Evolutionary conservation across 2,113 vertebrate genomes (phyloP).

Genomic region (Syrrhaptes paradoxus): DNA sequence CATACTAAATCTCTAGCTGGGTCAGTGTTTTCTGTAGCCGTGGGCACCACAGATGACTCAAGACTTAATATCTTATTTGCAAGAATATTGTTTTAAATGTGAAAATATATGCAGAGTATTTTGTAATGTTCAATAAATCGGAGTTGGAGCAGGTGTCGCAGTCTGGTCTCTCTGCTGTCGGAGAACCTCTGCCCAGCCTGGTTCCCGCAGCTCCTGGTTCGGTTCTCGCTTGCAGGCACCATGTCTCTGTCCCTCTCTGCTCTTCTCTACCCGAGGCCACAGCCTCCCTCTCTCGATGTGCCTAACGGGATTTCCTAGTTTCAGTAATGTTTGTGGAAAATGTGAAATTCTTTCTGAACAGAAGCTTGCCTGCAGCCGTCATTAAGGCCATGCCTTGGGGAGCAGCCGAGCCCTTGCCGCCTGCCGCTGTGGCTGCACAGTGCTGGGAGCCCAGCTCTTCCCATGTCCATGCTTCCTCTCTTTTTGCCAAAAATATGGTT

Average conservation of each 20-base stretch:
- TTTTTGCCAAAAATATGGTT: not conserved
- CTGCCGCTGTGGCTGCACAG: rapidly evolving
- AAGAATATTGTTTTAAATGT: conserved; percentile 62
- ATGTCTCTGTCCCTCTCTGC: not conserved
- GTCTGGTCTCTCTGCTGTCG: not conserved
- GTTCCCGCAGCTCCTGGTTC: not conserved
- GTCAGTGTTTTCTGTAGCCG: conserved; percentile 57
- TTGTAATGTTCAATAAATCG: conserved; percentile 62
- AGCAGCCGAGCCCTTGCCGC: not conserved
- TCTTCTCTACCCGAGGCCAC: not conserved
- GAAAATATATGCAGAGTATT: conserved; percentile 56
- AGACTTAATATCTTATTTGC: conserved; percentile 45
- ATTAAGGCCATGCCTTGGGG: rapidly evolving
- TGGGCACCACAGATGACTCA: conserved; percentile 32
- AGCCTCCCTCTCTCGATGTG: not conserved
- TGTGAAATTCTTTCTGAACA: not conserved
- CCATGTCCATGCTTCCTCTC: not conserved
- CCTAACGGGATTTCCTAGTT: not conserved
- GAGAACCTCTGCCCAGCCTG: not conserved
- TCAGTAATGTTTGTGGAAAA: not conserved
- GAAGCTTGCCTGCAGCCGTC: not conserved
- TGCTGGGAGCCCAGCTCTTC: not conserved
- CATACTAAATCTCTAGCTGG: conserved; percentile 28
- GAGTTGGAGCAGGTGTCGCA: not conserved
- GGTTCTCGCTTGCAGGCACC: not conserved